phyloP scores from a whole-genome alignment of 1,140 invertebrate species.

The Eumaeus atala region DNA sequence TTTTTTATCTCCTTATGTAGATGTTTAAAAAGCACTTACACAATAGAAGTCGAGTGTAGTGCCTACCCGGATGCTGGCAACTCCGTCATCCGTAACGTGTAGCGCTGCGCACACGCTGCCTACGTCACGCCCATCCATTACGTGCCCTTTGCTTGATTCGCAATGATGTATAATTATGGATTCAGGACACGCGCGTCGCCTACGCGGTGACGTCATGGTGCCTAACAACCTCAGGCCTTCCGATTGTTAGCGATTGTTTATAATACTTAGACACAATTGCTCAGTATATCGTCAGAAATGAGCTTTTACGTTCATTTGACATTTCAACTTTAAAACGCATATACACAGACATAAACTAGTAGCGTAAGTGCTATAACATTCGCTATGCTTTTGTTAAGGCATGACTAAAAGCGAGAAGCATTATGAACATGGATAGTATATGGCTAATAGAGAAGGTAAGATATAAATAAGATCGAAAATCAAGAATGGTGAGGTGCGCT shows the following conservation, averaged over 20 bases:
- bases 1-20: no score
- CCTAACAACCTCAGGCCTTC: constrained; percentile 21
- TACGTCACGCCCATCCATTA: constrained; percentile 46
- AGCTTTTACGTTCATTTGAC: background rate
- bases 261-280: background rate
- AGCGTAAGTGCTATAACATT: no score
- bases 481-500: no score
- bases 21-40: no score
- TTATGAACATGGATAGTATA: no score
- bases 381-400: no score
- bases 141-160: constrained; percentile 25
- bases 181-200: constrained; percentile 48
- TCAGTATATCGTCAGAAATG: background rate
- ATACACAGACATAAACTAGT: no score
- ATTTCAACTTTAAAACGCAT: background rate
- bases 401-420: no score
- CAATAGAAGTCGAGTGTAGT: background rate
- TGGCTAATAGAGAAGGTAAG: no score
- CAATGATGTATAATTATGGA: constrained; percentile 31
- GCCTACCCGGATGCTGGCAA: background rate
- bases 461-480: no score
- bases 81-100: background rate
- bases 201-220: constrained; percentile 35
- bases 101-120: constrained; percentile 6
- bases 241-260: background rate